Evolutionary conservation across 2,888 invertebrate species (phyloP).

Genomic region (Drosophila melanosoma): DNA sequence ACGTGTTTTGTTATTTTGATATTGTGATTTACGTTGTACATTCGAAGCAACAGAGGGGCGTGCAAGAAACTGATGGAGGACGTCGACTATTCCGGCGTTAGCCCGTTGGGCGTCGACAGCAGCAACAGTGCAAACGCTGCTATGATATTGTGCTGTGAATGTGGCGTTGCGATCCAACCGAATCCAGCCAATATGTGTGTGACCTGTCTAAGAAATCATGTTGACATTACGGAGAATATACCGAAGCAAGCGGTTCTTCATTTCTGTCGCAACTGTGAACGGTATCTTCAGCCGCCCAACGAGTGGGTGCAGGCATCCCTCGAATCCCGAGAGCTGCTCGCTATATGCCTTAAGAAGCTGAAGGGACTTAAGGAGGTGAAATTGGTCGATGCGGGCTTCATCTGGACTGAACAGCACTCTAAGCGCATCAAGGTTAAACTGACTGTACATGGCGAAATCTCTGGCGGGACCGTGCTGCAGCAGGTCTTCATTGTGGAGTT

Average conservation of each 20-base stretch:
- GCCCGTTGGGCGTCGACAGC: conserved; percentile 41
- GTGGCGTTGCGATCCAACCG: conserved; percentile 95
- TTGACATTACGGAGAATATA: conserved; percentile 98
- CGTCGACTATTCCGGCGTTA: conserved; percentile 43
- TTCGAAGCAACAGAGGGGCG: neutral
- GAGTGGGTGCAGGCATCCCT: conserved; percentile 94
- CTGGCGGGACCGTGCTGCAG: conserved; percentile 95
- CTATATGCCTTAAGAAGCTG: conserved; percentile 95
- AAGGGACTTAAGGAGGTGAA: conserved; percentile 95
- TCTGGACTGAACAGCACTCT: conserved; percentile 99
- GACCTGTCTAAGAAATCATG: conserved; percentile 94
- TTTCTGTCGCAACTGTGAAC: conserved; percentile 96
- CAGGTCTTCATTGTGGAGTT: conserved; percentile 98
- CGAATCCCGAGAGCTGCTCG: conserved; percentile 96
- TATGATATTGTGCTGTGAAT: conserved; percentile 93
- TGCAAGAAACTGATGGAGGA: conserved; percentile 55
- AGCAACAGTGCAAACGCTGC: conserved; percentile 28
- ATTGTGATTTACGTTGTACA: conserved; percentile 15
- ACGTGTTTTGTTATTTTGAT: conserved; percentile 49
- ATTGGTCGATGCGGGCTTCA: conserved; percentile 97
- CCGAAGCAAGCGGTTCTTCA: conserved; percentile 96
- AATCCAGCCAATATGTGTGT: conserved; percentile 99
- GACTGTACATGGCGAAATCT: conserved; percentile 97
- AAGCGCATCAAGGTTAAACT: conserved; percentile 98
- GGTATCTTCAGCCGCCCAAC: conserved; percentile 96